A percentile compares a stretch with the other conserved stretches of the same genome.
These are phyloP conservation scores for Agrotis segetum DNA, from an alignment of 2,888 invertebrate species.

Conservation along the genomic window DNA sequence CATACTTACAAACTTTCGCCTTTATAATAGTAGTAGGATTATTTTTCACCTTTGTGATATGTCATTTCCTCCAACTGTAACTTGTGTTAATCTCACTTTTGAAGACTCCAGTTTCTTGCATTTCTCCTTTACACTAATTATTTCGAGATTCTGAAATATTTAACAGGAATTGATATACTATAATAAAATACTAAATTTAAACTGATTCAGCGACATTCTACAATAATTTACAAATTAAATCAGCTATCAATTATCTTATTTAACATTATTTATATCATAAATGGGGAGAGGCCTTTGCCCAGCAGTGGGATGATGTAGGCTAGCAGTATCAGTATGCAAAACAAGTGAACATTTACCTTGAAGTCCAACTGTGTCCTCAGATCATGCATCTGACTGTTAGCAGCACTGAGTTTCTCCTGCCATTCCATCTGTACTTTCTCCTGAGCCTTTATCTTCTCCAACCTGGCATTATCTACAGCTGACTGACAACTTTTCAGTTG, in stretches of 20 bases:
- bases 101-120: slow-evolving; percentile 85
- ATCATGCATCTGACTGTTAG: slow-evolving; percentile 84
- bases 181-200: no score
- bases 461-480: slow-evolving; percentile 83
- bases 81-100: slow-evolving; percentile 85
- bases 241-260: background rate
- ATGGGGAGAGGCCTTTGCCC: no score
- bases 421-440: slow-evolving; percentile 89
- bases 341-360: slow-evolving; percentile 80
- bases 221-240: no score
- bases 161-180: background rate
- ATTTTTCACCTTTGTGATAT: slow-evolving; percentile 76
- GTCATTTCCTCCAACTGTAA: slow-evolving; percentile 79
- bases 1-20: no score
- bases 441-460: slow-evolving; percentile 84
- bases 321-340: no score
- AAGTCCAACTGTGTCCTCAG: slow-evolving; percentile 90
- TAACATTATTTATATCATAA: background rate
- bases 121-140: slow-evolving; percentile 90
- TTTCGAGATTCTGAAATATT: slow-evolving; percentile 89
- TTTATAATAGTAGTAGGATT: no score
- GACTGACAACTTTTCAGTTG: slow-evolving; percentile 88
- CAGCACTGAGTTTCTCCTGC: slow-evolving; percentile 84
- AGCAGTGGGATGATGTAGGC: no score
- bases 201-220: no score